phyloP scores from a whole-genome alignment of 2,113 vertebrate genomes.

The Henicopernis longicauda region DNA sequence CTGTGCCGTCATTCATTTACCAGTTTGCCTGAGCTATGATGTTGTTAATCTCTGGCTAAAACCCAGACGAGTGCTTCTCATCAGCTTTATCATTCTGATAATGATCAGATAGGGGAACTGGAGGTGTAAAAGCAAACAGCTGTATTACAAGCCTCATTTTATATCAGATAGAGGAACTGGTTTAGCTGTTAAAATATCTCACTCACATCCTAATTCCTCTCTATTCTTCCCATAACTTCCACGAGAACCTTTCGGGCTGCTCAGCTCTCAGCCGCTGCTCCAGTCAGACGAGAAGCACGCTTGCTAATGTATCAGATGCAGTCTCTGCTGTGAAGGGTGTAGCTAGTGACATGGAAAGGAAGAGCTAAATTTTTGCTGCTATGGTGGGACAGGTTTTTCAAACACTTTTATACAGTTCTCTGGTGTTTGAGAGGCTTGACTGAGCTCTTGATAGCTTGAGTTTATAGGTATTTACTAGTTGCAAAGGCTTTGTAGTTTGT shows the following conservation, averaged over 20 bases:
- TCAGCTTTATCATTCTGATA: not conserved
- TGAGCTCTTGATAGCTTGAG: not conserved
- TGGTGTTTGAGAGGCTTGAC: not conserved
- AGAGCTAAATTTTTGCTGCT: not conserved
- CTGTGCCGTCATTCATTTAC: not conserved
- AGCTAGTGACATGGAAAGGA: not conserved
- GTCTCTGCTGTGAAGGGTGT: rapidly evolving
- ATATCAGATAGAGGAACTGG: not conserved
- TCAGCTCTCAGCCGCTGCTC: rapidly evolving
- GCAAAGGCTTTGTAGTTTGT: not conserved
- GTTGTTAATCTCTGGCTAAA: not conserved
- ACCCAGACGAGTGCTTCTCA: not conserved
- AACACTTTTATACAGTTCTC: not conserved
- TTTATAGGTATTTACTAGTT: not conserved
- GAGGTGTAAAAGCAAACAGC: not conserved
- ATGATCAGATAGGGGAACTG: not conserved
- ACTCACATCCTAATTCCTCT: not conserved
- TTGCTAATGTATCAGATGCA: rapidly evolving
- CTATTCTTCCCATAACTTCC: not conserved
- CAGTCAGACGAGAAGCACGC: rapidly evolving
- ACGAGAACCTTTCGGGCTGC: rapidly evolving
- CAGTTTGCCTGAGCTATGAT: not conserved
- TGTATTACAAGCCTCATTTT: not conserved
- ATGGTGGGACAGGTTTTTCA: not conserved
- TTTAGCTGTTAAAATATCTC: not conserved